Conservation (phyloP, 2,888 invertebrate species). For the Lycaena phlaeas region DNA sequence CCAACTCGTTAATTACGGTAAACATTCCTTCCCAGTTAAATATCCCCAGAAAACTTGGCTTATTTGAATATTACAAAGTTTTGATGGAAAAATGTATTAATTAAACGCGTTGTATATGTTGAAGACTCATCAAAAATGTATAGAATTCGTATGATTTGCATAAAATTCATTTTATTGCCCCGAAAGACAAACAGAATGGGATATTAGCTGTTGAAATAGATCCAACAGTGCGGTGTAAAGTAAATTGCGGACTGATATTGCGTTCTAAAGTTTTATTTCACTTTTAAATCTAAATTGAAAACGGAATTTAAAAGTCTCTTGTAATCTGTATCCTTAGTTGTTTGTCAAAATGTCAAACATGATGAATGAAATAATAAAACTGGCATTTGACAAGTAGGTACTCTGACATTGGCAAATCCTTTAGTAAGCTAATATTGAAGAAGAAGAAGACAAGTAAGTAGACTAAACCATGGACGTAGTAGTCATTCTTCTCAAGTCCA, state of each 20-base stretch:
- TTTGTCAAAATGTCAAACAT: too few species aligned
- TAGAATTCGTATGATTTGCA: constrained; percentile 73
- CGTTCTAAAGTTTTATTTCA: neutral
- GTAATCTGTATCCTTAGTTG: too few species aligned
- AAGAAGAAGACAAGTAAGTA: too few species aligned
- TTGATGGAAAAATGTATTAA: constrained; percentile 66
- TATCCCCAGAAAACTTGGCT: constrained; percentile 11
- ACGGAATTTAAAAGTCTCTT: too few species aligned
- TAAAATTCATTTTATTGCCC: constrained; percentile 73
- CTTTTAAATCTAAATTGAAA: neutral
- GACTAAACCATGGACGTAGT: too few species aligned
- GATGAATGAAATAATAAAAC: too few species aligned
- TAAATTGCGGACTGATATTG: neutral
- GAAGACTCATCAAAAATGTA: constrained; percentile 70
- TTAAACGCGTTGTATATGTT: constrained; percentile 57
- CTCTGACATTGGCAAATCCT: too few species aligned
- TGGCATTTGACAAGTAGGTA: too few species aligned
- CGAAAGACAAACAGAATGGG: constrained; percentile 71
- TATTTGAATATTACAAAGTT: constrained; percentile 42
- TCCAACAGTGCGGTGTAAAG: constrained; percentile 41
- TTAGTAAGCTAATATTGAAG: too few species aligned
- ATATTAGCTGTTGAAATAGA: constrained; percentile 65
- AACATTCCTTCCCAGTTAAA: constrained; percentile 8
- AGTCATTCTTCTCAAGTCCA: too few species aligned
- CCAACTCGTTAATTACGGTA: neutral